phyloP scores from a whole-genome alignment of 2,113 vertebrate genomes.

The Addax nasomaculatus region DNA sequence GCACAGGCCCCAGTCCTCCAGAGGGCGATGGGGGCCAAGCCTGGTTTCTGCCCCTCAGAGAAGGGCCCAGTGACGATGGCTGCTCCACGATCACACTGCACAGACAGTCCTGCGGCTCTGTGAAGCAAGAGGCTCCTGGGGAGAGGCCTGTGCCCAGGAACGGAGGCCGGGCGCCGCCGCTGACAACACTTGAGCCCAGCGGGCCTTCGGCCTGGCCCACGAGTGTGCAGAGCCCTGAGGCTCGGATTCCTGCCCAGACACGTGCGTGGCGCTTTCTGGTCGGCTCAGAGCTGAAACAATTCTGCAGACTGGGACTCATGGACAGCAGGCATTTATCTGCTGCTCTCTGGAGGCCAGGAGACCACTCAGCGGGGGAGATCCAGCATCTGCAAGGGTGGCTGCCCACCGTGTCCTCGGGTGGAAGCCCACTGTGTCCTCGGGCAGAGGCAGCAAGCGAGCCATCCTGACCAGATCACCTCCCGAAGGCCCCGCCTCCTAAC shows the following conservation, averaged over 20 bases:
- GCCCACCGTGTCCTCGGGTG: background rate
- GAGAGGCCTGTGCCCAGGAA: background rate
- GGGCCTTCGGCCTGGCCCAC: background rate
- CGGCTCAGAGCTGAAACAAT: accelerated
- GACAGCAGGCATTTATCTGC: background rate
- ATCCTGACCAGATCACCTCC: background rate
- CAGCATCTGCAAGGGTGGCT: too few species aligned
- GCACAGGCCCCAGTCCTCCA: background rate
- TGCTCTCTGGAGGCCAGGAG: background rate
- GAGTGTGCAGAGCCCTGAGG: background rate
- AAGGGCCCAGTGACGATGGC: background rate
- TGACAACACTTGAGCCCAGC: background rate
- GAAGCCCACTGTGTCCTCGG: background rate
- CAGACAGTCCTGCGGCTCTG: accelerated
- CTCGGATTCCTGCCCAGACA: background rate
- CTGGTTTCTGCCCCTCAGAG: background rate
- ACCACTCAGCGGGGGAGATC: background rate
- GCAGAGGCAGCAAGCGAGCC: background rate
- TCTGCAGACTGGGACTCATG: background rate
- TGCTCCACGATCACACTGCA: background rate
- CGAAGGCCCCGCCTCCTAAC: background rate
- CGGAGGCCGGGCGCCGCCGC: too few species aligned
- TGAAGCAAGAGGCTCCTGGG: background rate
- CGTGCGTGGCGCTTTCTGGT: background rate
- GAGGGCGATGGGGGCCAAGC: background rate